Conservation (phyloP, 2,888 invertebrate species). For the Lochmaea capreae region DNA sequence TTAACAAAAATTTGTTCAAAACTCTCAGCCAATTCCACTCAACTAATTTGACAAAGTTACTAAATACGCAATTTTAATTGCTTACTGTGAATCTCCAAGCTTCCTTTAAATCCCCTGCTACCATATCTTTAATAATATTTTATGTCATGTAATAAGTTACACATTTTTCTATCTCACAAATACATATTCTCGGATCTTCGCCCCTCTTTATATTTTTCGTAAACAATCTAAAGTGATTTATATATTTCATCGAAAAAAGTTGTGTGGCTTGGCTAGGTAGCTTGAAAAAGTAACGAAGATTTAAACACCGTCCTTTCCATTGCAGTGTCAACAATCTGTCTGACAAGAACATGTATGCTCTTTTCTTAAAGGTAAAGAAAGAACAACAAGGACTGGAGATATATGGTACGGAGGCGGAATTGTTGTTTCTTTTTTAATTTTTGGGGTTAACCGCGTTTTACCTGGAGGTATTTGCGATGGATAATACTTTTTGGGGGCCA, state of each 20-base stretch:
- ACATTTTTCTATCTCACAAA: background rate
- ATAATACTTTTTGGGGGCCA: background rate
- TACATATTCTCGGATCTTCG: background rate
- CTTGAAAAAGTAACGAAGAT: conserved; percentile 46
- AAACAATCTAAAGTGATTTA: conserved; percentile 38
- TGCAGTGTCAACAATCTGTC: conserved; percentile 42
- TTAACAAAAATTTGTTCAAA: too few relatives aligned
- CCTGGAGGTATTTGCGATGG: background rate
- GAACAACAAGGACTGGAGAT: conserved; percentile 32
- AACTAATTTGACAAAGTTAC: too few relatives aligned
- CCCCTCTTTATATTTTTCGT: conserved; percentile 20
- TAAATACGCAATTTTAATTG: too few relatives aligned
- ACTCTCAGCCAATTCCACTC: too few relatives aligned
- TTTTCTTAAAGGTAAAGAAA: conserved; percentile 24
- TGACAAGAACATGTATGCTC: conserved; percentile 39
- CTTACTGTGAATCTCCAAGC: too few relatives aligned
- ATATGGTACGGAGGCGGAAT: conserved; percentile 27
- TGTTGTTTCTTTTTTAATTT: conserved; percentile 13
- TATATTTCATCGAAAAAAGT: conserved; percentile 28
- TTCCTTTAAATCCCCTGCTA: too few relatives aligned
- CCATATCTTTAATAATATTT: background rate
- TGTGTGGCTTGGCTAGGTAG: conserved; percentile 15
- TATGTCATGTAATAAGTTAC: background rate
- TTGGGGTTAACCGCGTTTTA: background rate
- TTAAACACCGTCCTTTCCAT: conserved; percentile 43